Percentiles rank a stretch among this genome's conserved stretches.
Evolutionary conservation across 2,797 vertebrate genomes (phyloP).

Genomic region (Danio albolineatus): DNA sequence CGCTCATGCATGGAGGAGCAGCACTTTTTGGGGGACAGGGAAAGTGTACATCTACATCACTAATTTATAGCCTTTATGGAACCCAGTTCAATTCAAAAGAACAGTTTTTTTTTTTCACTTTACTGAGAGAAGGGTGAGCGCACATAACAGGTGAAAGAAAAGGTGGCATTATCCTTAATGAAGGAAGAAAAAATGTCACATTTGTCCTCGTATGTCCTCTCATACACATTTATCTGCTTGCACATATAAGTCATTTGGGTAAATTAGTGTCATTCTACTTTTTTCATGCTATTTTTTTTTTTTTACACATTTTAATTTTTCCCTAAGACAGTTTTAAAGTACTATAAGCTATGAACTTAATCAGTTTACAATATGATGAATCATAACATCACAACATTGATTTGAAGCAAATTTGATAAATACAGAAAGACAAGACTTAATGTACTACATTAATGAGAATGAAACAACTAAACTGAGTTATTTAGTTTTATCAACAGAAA

Average conservation of each 20-base stretch:
- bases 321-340: too few species aligned
- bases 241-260: not conserved
- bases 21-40: constrained; percentile 22
- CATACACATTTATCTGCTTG: not conserved
- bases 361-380: too few species aligned
- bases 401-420: too few species aligned
- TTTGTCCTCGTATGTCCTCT: constrained; percentile 4
- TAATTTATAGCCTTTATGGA: constrained; percentile 44
- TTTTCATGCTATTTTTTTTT: not conserved
- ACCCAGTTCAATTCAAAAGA: constrained; percentile 5
- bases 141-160: constrained; percentile 34
- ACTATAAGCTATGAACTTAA: too few species aligned
- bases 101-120: not conserved
- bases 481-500: too few species aligned
- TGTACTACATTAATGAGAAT: too few species aligned
- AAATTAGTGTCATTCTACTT: not conserved
- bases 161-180: constrained; percentile 21
- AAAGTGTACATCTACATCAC: constrained; percentile 23
- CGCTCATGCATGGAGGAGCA: constrained; percentile 40
- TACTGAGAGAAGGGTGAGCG: constrained; percentile 14
- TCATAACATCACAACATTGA: too few species aligned
- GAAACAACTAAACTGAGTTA: too few species aligned
- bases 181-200: not conserved
- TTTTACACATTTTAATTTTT: too few species aligned
- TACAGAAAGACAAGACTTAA: too few species aligned